Percentiles rank a stretch among this genome's conserved stretches.
Evolutionary conservation across 2,888 invertebrate genomes (phyloP).

Genomic region (Melitaea athalia): DNA sequence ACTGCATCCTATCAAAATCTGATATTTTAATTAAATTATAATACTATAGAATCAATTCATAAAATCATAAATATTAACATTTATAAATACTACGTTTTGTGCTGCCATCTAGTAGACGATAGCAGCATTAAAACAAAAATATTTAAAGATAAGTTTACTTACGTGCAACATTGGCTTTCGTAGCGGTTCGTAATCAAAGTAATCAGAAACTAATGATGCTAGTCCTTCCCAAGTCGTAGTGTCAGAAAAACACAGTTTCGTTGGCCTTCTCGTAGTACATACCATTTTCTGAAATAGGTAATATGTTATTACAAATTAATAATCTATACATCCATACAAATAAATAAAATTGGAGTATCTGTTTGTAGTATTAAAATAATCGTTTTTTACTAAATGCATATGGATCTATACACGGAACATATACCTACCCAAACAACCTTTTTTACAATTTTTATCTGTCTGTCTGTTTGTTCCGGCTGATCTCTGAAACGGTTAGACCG

Average conservation of each 20-base stretch:
- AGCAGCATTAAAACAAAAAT: constrained; percentile 8
- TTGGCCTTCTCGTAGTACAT: constrained; percentile 90
- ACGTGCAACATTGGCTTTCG: constrained; percentile 85
- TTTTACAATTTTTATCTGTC: too few species aligned
- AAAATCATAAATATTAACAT: neutral
- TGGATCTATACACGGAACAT: too few species aligned
- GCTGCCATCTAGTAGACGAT: constrained; percentile 11
- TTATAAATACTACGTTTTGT: neutral
- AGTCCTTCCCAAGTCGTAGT: constrained; percentile 88
- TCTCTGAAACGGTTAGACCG: too few species aligned
- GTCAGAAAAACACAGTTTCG: constrained; percentile 86
- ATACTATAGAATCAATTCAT: neutral
- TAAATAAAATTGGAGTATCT: too few species aligned
- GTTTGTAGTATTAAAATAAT: too few species aligned
- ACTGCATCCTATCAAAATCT: neutral
- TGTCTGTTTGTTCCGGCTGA: too few species aligned
- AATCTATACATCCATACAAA: too few species aligned
- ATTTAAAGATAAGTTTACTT: constrained; percentile 67
- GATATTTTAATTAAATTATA: neutral
- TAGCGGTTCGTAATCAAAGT: constrained; percentile 88
- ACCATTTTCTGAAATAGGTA: constrained; percentile 93
- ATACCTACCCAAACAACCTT: too few species aligned
- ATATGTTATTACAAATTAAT: constrained; percentile 16
- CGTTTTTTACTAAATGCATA: too few species aligned
- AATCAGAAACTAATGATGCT: constrained; percentile 89